Evolutionary conservation across 2,797 vertebrate genomes (phyloP).

Genomic region (Cirrhinus mrigala): DNA sequence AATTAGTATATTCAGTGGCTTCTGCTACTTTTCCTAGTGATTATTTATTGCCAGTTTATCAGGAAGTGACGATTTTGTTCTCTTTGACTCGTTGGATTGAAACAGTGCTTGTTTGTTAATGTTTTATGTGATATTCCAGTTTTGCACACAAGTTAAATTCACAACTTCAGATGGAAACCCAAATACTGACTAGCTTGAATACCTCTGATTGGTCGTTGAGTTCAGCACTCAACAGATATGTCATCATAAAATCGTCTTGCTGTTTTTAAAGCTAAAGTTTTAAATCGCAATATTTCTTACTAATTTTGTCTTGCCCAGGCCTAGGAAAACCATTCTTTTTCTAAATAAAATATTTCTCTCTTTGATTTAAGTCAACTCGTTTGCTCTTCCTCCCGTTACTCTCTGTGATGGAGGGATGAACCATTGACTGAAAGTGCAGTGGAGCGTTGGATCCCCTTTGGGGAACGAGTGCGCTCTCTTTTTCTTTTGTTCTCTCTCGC

Average conservation of each 20-base stretch:
- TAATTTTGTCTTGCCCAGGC: background rate
- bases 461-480: slow-evolving; percentile 54
- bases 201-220: background rate
- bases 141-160: no score
- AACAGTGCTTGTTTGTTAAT: no score
- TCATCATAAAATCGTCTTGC: no score
- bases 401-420: slow-evolving; percentile 65
- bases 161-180: no score
- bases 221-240: background rate
- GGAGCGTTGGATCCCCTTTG: slow-evolving; percentile 59
- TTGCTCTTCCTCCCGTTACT: slow-evolving; percentile 9
- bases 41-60: no score
- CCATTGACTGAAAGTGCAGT: slow-evolving; percentile 63
- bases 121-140: no score
- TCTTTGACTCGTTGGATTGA: no score
- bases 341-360: background rate
- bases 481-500: slow-evolving; percentile 47
- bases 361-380: slow-evolving; percentile 17
- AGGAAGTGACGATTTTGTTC: no score
- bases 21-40: no score
- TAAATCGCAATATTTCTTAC: background rate
- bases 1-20: no score
- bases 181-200: background rate
- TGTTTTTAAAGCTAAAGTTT: no score
- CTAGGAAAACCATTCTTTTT: background rate